Base-by-base conservation (phyloP, 2,113 vertebrate genomes). In the Arenaria interpres region DNA sequence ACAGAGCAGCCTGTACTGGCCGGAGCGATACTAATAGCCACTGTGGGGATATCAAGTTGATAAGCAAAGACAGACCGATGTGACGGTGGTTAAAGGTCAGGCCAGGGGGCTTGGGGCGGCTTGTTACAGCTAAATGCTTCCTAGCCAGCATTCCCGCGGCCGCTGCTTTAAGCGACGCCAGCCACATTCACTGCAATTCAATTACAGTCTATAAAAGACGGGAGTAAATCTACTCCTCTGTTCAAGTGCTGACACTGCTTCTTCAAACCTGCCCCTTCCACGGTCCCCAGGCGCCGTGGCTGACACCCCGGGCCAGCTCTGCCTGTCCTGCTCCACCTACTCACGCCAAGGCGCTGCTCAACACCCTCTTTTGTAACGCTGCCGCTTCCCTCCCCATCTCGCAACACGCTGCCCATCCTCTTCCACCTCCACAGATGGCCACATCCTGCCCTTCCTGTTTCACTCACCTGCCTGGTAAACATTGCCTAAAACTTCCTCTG, bases 391-490 rank as follows among this genome's bases (percentile, higher is more conserved):
- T 88, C 67, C 37, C 6, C 43, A 7, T 39, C 79, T 92, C 5
- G 2, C 63, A 85, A 50, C 1, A 1, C 2, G 1, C 68, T 92
- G 84, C 77, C 59, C 32, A 22, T 69, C 33, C 71, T 91, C 91
- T 73, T 62, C 93, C 88, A 91, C 82, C 91, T 73, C 82, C 78
- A 66, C 67, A 66, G 78, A 82, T 68, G 85, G 77, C 39, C 95
- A 39, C 78, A 93, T 93, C 95, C 82, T 77, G 93, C 75, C 85
- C 93, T 85, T 91, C 91, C 88, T 86, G 90, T 80, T 94, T 82
- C 92, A 16, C 88, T 50, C 89, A 56, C 15, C 50, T 50, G 51
- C 83, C 91, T 62, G 39, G 30, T 35, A n/a, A 78, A 59, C 57
- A 23, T 7, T 41, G 56, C 45, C 67, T 63, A 59, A 66, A 90